Conservation (phyloP, 2,797 vertebrate genomes). For the Coccyzus lansbergi region DNA sequence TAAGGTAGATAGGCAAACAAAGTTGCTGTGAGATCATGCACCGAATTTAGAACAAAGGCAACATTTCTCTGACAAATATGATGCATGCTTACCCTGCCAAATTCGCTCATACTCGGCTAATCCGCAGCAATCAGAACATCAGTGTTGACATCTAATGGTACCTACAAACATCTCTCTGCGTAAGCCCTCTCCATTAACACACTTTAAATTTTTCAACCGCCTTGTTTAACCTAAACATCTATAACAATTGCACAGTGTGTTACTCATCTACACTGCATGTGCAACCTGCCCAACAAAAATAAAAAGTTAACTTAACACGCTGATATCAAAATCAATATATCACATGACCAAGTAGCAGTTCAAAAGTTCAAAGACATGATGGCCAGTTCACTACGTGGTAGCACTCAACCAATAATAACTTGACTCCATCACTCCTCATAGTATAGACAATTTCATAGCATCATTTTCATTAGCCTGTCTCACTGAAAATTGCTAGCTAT, state of each 20-base stretch:
- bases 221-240: constrained; percentile 70
- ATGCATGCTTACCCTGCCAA: constrained; percentile 15
- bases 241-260: constrained; percentile 31
- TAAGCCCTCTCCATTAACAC: constrained; percentile 58
- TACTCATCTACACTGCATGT: constrained; percentile 34
- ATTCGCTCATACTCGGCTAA: neutral
- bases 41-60: constrained; percentile 42
- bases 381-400: constrained; percentile 79
- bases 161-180: constrained; percentile 52
- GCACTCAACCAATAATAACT: constrained; percentile 82
- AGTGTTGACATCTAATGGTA: constrained; percentile 57
- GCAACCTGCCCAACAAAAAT: constrained; percentile 60
- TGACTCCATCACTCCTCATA: constrained; percentile 80
- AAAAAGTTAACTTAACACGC: constrained; percentile 74
- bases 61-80: constrained; percentile 5
- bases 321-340: constrained; percentile 83
- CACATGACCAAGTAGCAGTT: constrained; percentile 82
- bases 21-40: constrained; percentile 13
- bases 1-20: constrained; percentile 31
- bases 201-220: constrained; percentile 68
- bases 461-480: constrained; percentile 86
- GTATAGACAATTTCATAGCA: constrained; percentile 80
- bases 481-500: constrained; percentile 92
- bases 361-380: constrained; percentile 86
- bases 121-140: constrained; percentile 33